Evolutionary conservation across 2,797 vertebrate genomes (phyloP).

Genomic region (Balearica regulorum): DNA sequence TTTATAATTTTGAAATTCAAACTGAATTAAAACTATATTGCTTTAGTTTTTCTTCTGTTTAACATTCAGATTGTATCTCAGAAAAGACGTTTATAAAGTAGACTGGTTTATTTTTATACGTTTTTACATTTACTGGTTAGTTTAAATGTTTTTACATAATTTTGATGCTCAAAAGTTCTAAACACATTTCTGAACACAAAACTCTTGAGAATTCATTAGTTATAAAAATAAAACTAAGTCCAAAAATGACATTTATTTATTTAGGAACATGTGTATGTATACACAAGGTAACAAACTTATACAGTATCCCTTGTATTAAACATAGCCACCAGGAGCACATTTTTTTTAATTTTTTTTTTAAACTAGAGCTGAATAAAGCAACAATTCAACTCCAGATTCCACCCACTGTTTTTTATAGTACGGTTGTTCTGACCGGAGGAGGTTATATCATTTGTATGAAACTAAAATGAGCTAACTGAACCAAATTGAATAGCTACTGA

Average conservation of each 20-base stretch:
- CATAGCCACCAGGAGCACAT: neutral
- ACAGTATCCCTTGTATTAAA: neutral
- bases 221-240: neutral
- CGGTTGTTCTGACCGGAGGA: neutral
- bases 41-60: neutral
- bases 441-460: neutral
- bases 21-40: neutral
- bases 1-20: neutral
- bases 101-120: neutral
- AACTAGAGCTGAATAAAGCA: neutral
- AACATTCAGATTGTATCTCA: neutral
- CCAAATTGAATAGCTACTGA: neutral
- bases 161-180: neutral
- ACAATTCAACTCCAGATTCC: neutral
- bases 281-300: neutral
- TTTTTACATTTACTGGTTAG: neutral
- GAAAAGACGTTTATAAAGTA: neutral
- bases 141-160: neutral
- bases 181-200: neutral
- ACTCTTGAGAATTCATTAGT: neutral
- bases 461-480: neutral
- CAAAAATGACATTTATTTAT: neutral
- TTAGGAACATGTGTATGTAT: neutral
- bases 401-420: neutral
- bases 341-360: neutral